These are phyloP conservation scores for Tachuris rubrigastra DNA, from an alignment of 2,113 vertebrate genomes.

Conservation along the genomic window DNA sequence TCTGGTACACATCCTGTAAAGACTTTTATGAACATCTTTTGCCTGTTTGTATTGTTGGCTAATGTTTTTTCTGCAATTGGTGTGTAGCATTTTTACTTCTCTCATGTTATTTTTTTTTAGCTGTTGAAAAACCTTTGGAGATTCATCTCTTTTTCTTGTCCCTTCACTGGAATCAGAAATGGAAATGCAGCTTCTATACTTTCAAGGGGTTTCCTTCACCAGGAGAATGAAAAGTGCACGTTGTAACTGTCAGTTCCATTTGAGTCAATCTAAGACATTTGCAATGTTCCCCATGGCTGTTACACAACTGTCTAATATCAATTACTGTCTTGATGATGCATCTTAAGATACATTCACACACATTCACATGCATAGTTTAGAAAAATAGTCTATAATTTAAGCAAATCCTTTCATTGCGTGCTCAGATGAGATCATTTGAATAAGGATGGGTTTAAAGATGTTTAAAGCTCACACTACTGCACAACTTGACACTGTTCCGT, in stretches of 20 bases:
- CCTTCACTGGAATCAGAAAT: neutral
- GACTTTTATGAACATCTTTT: neutral
- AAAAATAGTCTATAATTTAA: no score
- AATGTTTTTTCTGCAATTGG: neutral
- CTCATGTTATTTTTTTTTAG: neutral
- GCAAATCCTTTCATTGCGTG: neutral
- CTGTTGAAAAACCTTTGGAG: neutral
- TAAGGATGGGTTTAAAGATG: neutral
- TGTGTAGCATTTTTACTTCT: neutral
- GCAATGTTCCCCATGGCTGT: neutral
- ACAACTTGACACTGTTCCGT: neutral
- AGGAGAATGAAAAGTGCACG: neutral
- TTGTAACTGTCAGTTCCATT: neutral
- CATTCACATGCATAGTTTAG: no score
- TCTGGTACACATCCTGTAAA: neutral
- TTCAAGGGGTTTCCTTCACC: neutral
- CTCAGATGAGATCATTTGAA: neutral
- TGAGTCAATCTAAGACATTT: neutral
- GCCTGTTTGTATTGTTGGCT: neutral
- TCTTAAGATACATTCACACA: neutral
- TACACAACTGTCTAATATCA: neutral
- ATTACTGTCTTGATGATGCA: neutral
- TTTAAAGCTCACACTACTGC: neutral
- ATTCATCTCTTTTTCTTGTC: neutral
- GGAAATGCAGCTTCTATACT: neutral